These are phyloP conservation scores for Apis mellifera DNA, from an alignment of 1,140 invertebrate species.

Conservation along the genomic window Amel_HAv3.1 CM009942.2:11353001-11353500, in stretches of 20 bases:
- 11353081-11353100: conserved; percentile 1
- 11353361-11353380: no score
- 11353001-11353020: neutral
- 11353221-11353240: neutral
- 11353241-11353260: neutral
- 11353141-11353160: no score
- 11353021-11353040: no score
- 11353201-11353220: conserved; percentile 25
- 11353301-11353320: no score
- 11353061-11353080: conserved; percentile 4
- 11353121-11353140: no score
- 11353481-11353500: conserved; percentile 69
- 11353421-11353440: neutral
- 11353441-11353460: neutral
- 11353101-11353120: neutral
- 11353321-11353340: no score
- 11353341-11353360: no score
- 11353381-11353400: conserved; percentile 5
- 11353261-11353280: no score
- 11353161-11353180: no score
- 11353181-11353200: conserved; percentile 43
- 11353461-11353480: conserved; percentile 52
- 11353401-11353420: conserved; percentile 31
- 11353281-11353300: no score
- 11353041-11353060: no score